Evolutionary conservation across 2,797 vertebrate genomes (phyloP), one percentile per base, ranked within the genome.

Genomic region (Columba guinea): DNA sequence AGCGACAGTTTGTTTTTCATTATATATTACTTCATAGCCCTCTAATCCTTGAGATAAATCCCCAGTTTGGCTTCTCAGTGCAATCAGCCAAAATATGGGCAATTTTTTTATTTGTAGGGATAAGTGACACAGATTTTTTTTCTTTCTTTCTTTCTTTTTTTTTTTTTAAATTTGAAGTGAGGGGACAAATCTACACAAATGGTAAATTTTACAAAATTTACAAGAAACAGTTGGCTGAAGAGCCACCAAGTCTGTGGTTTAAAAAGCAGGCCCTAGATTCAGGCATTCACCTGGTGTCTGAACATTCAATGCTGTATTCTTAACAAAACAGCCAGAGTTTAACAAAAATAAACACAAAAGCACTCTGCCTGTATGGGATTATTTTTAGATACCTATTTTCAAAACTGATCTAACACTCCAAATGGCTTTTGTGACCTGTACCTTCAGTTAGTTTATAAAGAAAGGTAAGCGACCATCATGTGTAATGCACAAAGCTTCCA

Each of bases 391-490:
- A 28, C 18, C 13, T 30, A 5, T 46, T 88, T 70, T 75, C 11
- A 55, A 37, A 79, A 52, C 15, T 32, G 32, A 75, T 71, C 27
- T 78, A n/a, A 55, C 4, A 19, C 6, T 10, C 7, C 3, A 28
- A 73, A 27, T 73, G 1, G 22, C 27, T 91, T 58, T 19, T 34
- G 28, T 60, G 46, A 62, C 34, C 15, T 34, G 13, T 60, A 19
- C 44, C 34, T 70, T 82, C n/a, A 62, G 41, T n/a, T 21, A 17
- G 17, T 30, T 64, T 49, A 28, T 35, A 56, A 82, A 64, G 39
- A 60, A 58, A 23, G 23, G 7, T 4, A 12, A 65, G 55, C 21
- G 28, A 70, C 13, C 4, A 5, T n/a, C 1, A 5, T 3, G 2
- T 83, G 39, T 44, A 28, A 32, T 64, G 34, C 68, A 60, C 35